Evolutionary conservation across 2,797 vertebrate species (phyloP), one percentile per base, ranked within the genome.

Genomic region (Chelmon rostratus): DNA sequence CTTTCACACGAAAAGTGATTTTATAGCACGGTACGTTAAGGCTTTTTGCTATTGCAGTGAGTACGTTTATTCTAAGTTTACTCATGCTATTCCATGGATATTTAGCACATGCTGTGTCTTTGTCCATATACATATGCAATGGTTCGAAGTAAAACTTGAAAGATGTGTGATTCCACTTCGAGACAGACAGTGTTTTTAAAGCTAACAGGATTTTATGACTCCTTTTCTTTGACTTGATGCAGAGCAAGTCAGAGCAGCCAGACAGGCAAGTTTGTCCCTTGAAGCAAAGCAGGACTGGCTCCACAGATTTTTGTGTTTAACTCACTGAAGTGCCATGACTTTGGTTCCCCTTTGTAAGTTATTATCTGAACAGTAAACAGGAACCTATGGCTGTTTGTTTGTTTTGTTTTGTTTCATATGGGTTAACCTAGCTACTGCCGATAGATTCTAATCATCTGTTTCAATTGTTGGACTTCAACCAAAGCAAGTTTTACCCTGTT

Each of bases 241-340:
- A 57, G 28, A 73, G 33, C 57, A 28, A 66, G 65, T 83, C 58
- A 33, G 33, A 84, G 42, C 66, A 64, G 75, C 53, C 57, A 46
- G 44, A 42, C 64, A 33, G 28, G 50, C 50, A 16, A 71, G 69
- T 67, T 54, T 23, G 49, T 65, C 65, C 49, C 68, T 15, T 11
- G 15, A 83, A 67, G 18, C 52, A 63, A 82, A 75, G 64, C 67
- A 11, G 63, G 28, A 64, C 23, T 35, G 33, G 33, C 74, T 81
- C 56, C 58, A 50, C 44, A 28, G 21, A 50, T 66, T 58, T 58
- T 73, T 78, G n/a, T 78, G 47, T 90, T 78, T 66, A 46, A 73
- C 74, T 84, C 83, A 76, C 78, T 84, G 6, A 86, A 86, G 91
- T 93, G 89, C 90, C 88, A 87, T 84, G 73, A 65, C 69, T 73